Base-by-base conservation (phyloP, 2,113 vertebrate genomes). In the Sorex fumeus region DNA sequence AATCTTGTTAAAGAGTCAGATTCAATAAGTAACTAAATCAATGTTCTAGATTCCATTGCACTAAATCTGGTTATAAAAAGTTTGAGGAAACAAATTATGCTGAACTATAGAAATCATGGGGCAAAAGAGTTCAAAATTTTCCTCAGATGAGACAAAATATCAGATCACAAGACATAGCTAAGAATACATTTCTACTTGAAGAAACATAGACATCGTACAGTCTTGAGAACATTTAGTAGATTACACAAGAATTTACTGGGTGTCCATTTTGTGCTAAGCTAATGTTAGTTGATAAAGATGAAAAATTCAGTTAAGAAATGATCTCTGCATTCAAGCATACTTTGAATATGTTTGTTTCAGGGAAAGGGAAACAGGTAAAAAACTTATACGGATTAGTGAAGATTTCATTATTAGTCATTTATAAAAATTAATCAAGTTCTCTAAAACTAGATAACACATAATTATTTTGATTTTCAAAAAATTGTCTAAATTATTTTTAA, bases 181-280 rank as follows among this genome's bases (percentile, higher is more conserved):
- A 82, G 50, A 32, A 69, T 74, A 3, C 6, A 13, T 0, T 75
- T 43, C 30, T 78, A 45, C 4, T 70, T 64, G 9, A 8, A 74
- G 9, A 34, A 45, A 80, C 11, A 27, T 2, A 74, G 30, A 66
- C 82, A 57, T 28, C 64, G 2, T 32, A 1, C 8, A 75, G 36
- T 66, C 93, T 92, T 85, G 43, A 91, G 36, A 79, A 88, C 66
- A 2, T 74, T 13, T 66, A 75, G 72, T 79, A 15, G 0, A 78
- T 75, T 70, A 83, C 86, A 70, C 30, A 66, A 83, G 79, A 66
- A 88, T 50, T 62, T 75, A n/a, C 23, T 66, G 40, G 92, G 23
- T 67, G 15, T 15, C 25, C 43, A 78, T 13, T 28, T 78, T 60
- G 28, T 92, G 19, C 32, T 18, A 85, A 75, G 16, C 7, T 45